Conservation (phyloP, 23 tunicate species). For the Halocynthia aurantium region DNA sequence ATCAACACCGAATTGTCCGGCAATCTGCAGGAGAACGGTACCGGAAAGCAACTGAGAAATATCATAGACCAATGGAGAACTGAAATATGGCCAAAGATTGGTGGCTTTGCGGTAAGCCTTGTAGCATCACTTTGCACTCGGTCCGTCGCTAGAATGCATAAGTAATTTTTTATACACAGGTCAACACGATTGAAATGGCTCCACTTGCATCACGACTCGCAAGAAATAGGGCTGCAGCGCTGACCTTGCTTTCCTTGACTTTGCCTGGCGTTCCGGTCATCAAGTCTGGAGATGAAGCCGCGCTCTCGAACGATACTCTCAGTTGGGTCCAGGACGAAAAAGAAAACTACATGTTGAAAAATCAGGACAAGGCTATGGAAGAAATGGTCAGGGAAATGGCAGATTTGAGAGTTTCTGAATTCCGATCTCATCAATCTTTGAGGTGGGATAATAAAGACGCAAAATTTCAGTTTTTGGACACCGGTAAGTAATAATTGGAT, state of each 20-base stretch:
- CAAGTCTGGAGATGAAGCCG: conserved; percentile 41
- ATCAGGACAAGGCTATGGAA: background rate
- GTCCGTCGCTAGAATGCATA: no score
- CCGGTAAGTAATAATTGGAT: conserved; percentile 17
- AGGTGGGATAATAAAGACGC: conserved; percentile 55
- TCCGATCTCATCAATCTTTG: conserved; percentile 43
- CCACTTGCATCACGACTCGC: conserved; percentile 17
- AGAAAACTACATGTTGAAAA: background rate
- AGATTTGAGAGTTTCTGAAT: conserved; percentile 31
- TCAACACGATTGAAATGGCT: conserved; percentile 11
- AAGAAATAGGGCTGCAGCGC: conserved; percentile 3
- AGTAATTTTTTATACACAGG: background rate
- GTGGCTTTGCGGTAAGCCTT: conserved; percentile 6
- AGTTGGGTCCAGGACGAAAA: background rate
- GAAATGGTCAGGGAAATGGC: conserved; percentile 15
- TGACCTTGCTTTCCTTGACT: conserved; percentile 26
- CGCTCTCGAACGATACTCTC: background rate
- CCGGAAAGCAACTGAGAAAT: background rate
- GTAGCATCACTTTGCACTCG: background rate
- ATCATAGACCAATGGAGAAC: conserved; percentile 1
- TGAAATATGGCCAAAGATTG: background rate
- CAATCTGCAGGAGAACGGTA: background rate
- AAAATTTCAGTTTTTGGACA: conserved; percentile 30
- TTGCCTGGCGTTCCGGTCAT: conserved; percentile 49
- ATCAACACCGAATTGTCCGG: conserved; percentile 10